Evolutionary conservation across 1,140 invertebrate genomes (phyloP), one percentile per base, ranked within the genome.

Genomic region (Protaetia brevitarsis): DNA sequence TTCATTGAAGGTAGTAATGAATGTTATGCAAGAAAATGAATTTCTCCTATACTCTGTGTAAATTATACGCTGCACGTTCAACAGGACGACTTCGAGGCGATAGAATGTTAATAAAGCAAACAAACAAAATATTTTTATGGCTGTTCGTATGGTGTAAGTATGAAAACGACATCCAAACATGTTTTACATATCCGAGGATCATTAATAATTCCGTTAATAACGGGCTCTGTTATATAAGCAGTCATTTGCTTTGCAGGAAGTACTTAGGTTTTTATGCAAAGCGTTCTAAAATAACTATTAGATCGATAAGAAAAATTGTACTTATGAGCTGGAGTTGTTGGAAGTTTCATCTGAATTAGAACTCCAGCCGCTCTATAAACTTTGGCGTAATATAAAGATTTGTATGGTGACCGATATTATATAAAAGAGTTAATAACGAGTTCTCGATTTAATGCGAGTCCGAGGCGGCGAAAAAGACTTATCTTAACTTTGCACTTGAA

Each of bases 151-250:
- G 41, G 41, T 45, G 41, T 45, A 45, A 45, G 41, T 45, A 45
- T 45, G 41, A 45, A 45, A 45, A 45, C 13, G 41, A 45, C 41
- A 45, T 21, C 41, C 16, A 45, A 45, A 45, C 41, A 21, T 45
- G 41, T 45, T 45, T 45, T 21, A 45, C 41, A 45, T 45, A 45
- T 21, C 23, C 23, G 41, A 45, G n/a, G 23, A 45, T 45, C 41
- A 45, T 45, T 45, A 45, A 45, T 45, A 45, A 45, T 45, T 45
- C 41, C 41, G 41, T 45, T 45, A 45, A 45, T 45, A 45, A 45
- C 41, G 41, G 41, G 19, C 13, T 45, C 16, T 19, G 23, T 45
- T 45, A 45, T 45, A 45, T 45, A 45, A 45, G 16, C 19, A 21
- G 16, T 1, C 41, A 45, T 21, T 16, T 45, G n/a, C n/a, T n/a